Conservation (phyloP, 2,113 vertebrate genomes). For the Empidonax traillii region DNA sequence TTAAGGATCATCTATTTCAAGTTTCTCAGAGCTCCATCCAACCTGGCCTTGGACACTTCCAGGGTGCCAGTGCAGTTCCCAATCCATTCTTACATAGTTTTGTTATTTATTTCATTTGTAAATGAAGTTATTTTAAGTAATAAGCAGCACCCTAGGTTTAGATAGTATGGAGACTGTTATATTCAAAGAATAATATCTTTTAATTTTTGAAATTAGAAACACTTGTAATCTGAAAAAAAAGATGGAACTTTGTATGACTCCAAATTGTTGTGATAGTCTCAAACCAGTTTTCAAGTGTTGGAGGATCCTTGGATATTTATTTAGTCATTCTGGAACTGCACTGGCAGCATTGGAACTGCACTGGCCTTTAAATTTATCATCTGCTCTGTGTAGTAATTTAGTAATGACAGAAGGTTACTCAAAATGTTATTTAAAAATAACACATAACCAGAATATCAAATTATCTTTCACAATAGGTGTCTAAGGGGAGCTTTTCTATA, state of each 20-base stretch:
- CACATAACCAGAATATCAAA: not conserved
- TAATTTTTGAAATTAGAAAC: not conserved
- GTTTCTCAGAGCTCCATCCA: not conserved
- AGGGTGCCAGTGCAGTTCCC: not conserved
- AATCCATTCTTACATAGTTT: not conserved
- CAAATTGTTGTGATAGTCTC: not conserved
- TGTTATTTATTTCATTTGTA: not conserved
- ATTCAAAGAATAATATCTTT: not conserved
- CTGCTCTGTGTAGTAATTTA: rapidly evolving
- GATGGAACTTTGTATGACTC: rapidly evolving
- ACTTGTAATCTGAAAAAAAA: not conserved
- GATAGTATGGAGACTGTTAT: not conserved
- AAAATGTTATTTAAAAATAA: not conserved
- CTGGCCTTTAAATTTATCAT: not conserved
- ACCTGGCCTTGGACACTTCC: not conserved
- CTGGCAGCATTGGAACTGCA: not conserved
- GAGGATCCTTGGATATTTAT: not conserved
- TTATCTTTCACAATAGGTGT: not conserved
- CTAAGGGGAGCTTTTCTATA: not conserved
- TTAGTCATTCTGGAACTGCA: not conserved
- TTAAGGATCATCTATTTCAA: rapidly evolving
- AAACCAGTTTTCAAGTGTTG: not conserved
- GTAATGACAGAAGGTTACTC: not conserved
- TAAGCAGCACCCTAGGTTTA: not conserved
- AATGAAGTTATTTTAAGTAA: not conserved